Evolutionary conservation across 2,888 invertebrate genomes (phyloP).

Genomic region (Petrolisthes manimaculis): DNA sequence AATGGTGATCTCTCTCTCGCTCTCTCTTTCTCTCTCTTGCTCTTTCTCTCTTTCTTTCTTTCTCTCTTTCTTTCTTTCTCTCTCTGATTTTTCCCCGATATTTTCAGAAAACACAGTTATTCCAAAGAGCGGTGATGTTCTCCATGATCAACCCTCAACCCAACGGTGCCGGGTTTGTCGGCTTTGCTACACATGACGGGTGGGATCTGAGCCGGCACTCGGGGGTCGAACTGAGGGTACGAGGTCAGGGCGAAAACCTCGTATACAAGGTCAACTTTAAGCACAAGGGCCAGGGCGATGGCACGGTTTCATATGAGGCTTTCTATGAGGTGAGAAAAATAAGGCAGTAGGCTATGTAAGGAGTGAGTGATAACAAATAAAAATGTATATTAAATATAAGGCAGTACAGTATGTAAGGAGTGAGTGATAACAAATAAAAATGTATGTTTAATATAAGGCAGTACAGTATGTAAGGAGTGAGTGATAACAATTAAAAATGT

Average conservation of each 20-base stretch:
- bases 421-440: background rate
- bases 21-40: background rate
- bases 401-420: background rate
- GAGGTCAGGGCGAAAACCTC: constrained; percentile 76
- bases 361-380: background rate
- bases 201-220: constrained; percentile 73
- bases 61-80: background rate
- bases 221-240: constrained; percentile 74
- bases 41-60: background rate
- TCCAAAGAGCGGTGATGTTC: constrained; percentile 77
- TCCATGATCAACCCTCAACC: constrained; percentile 77
- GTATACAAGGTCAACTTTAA: constrained; percentile 77
- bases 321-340: constrained; percentile 69
- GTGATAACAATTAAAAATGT: too few species aligned
- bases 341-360: background rate
- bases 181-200: constrained; percentile 73
- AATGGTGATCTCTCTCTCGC: background rate
- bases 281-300: constrained; percentile 75
- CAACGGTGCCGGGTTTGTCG: constrained; percentile 79
- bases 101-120: constrained; percentile 75
- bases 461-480: too few species aligned
- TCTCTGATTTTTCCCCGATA: background rate
- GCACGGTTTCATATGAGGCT: constrained; percentile 77
- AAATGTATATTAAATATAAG: background rate
- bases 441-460: background rate